phyloP scores from a whole-genome alignment of 2,113 vertebrate genomes.

The Thunnus maccoyii region DNA sequence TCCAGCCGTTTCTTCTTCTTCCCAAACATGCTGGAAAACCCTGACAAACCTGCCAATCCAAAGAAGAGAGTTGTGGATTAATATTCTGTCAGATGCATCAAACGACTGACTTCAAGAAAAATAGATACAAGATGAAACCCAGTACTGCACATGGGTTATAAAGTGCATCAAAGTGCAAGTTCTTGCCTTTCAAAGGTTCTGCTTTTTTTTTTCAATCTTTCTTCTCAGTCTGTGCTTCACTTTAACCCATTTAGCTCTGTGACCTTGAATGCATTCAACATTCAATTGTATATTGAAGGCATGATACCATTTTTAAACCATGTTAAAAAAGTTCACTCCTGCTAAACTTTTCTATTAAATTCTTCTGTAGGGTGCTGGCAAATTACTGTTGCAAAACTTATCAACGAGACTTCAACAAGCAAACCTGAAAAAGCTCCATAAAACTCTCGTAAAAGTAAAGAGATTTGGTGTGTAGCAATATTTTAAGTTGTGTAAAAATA shows the following conservation, averaged over 20 bases:
- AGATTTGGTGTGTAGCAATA: not conserved
- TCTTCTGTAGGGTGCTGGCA: too few relatives aligned
- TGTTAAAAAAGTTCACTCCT: not conserved
- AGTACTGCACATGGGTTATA: not conserved
- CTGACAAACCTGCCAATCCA: conserved; percentile 83
- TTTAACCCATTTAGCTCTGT: not conserved
- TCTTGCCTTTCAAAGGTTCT: not conserved
- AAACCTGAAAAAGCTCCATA: conserved; percentile 1
- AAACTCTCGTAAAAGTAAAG: not conserved
- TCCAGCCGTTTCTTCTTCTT: conserved; percentile 99
- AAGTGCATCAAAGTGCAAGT: not conserved
- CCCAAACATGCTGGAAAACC: conserved; percentile 97
- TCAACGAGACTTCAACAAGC: not conserved
- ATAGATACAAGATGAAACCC: not conserved
- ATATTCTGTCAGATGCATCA: not conserved
- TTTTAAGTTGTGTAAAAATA: not conserved
- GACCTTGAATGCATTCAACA: not conserved
- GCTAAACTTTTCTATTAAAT: not conserved
- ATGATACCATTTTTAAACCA: not conserved
- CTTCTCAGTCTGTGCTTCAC: not conserved
- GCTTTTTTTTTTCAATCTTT: not conserved
- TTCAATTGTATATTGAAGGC: not conserved
- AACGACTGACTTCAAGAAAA: not conserved
- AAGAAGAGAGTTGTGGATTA: not conserved
- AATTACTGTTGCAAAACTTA: too few relatives aligned